These are phyloP conservation scores for Schizopygopsis pylzovi DNA, from an alignment of 2,797 vertebrate species.

Conservation along the genomic window DNA sequence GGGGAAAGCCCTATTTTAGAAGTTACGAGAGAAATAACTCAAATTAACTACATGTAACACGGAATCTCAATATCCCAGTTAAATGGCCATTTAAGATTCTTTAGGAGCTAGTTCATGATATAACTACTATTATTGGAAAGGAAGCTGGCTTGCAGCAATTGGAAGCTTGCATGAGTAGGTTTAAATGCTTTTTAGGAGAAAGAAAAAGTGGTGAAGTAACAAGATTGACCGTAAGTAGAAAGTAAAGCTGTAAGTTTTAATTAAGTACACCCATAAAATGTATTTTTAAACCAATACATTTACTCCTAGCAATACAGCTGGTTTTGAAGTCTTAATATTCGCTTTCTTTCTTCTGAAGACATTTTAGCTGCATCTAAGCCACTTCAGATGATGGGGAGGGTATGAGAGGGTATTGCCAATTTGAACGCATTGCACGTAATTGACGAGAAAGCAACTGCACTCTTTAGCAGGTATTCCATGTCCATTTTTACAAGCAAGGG, in stretches of 20 bases:
- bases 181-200: slow-evolving; percentile 63
- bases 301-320: slow-evolving; percentile 66
- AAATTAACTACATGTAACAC: slow-evolving; percentile 47
- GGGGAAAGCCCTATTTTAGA: slow-evolving; percentile 50
- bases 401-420: slow-evolving; percentile 39
- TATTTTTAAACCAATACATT: slow-evolving; percentile 76
- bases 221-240: slow-evolving; percentile 59
- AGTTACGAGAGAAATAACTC: slow-evolving; percentile 54
- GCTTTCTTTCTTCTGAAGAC: slow-evolving; percentile 63
- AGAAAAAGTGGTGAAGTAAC: slow-evolving; percentile 62
- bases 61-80: slow-evolving; percentile 41
- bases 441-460: slow-evolving; percentile 67
- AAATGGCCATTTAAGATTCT: slow-evolving; percentile 53
- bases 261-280: slow-evolving; percentile 75
- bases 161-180: slow-evolving; percentile 64
- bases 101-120: slow-evolving; percentile 62
- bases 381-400: slow-evolving; percentile 72
- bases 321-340: slow-evolving; percentile 74
- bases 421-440: slow-evolving; percentile 43
- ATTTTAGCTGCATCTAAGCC: slow-evolving; percentile 68
- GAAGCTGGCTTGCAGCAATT: slow-evolving; percentile 59
- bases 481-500: slow-evolving; percentile 62
- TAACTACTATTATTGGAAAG: slow-evolving; percentile 63
- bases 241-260: slow-evolving; percentile 72
- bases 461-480: slow-evolving; percentile 78